Evolutionary conservation across 2,797 vertebrate species (phyloP).

Genomic region (Tangara arthus): DNA sequence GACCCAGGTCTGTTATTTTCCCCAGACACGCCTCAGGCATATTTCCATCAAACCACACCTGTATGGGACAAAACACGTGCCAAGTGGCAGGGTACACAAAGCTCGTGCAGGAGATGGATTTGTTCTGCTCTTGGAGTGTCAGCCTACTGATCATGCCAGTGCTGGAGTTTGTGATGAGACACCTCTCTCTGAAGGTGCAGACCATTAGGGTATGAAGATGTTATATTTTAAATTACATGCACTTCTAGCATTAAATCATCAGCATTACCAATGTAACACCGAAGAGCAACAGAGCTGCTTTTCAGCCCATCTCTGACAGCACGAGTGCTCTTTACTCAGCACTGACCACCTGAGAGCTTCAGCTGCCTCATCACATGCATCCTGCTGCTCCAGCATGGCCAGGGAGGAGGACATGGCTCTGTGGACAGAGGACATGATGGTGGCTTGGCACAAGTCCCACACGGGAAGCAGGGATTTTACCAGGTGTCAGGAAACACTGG

Average conservation of each 20-base stretch:
- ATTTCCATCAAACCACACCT: not conserved
- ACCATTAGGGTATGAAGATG: not conserved
- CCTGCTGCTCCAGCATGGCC: not conserved
- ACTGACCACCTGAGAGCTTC: not conserved
- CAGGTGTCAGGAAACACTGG: not conserved
- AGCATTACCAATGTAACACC: fast-evolving
- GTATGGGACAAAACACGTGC: fast-evolving
- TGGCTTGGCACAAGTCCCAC: not conserved
- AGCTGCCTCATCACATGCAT: not conserved
- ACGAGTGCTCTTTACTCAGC: not conserved
- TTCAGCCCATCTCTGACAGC: not conserved
- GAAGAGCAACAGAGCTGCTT: not conserved
- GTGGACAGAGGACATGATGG: not conserved
- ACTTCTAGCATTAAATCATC: not conserved
- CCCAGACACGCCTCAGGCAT: not conserved
- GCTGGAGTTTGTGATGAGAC: not conserved
- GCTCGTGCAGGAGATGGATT: not conserved
- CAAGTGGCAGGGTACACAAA: fast-evolving
- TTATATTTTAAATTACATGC: not conserved
- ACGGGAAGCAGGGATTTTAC: not conserved
- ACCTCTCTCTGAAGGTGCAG: not conserved
- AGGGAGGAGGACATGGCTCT: not conserved
- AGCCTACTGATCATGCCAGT: not conserved
- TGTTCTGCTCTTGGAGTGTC: not conserved
- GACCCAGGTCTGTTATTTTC: not conserved